phyloP scores from a whole-genome alignment of 2,797 vertebrate species.

The Sparidentex hasta region DNA sequence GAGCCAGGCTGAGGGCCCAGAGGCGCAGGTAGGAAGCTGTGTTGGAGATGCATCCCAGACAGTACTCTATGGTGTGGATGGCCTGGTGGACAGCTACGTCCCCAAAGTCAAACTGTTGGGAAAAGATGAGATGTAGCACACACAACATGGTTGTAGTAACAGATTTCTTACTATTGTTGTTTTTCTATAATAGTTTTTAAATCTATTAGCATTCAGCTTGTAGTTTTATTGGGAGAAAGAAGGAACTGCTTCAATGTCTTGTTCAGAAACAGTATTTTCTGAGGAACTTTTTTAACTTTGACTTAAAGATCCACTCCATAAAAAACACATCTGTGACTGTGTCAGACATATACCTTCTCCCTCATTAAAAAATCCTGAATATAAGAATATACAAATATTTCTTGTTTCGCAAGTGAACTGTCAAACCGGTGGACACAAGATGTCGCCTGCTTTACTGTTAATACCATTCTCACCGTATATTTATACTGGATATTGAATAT shows the following conservation, averaged over 20 bases:
- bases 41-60: conserved; percentile 93
- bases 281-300: no score
- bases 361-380: no score
- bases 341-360: no score
- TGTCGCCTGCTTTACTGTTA: no score
- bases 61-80: conserved; percentile 98
- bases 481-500: no score
- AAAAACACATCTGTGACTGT: no score
- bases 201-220: neutral
- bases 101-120: conserved; percentile 93
- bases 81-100: conserved; percentile 95
- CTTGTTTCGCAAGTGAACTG: no score
- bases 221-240: no score
- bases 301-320: no score
- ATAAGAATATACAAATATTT: no score
- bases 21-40: conserved; percentile 82
- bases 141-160: neutral
- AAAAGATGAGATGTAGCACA: conserved; percentile 23
- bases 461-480: no score
- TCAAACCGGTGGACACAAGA: no score
- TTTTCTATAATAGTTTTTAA: neutral
- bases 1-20: conserved; percentile 81
- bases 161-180: neutral
- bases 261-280: neutral
- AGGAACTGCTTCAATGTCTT: neutral